These are phyloP conservation scores for Triplophysa rosa DNA, from an alignment of 2,113 vertebrate genomes.

Conservation along the genomic window DNA sequence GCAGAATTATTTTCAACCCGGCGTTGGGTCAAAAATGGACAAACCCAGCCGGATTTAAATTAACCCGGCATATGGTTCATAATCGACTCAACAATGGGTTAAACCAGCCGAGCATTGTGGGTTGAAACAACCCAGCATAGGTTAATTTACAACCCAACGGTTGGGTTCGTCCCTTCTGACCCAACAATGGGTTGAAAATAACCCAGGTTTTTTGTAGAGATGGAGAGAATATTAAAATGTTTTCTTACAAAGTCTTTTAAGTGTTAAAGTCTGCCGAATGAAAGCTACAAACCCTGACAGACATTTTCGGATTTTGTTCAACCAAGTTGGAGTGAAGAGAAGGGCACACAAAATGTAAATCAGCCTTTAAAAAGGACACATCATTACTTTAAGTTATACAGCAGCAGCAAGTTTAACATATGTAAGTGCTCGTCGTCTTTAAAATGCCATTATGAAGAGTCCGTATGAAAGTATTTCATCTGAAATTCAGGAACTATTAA, in stretches of 20 bases:
- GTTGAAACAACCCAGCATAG: too few species aligned
- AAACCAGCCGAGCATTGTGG: too few species aligned
- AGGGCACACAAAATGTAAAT: conserved; percentile 5
- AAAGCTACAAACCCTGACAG: not conserved
- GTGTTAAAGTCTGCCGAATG: not conserved
- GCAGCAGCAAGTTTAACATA: not conserved
- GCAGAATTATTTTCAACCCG: too few species aligned
- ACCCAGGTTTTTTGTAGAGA: too few species aligned
- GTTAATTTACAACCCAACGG: too few species aligned
- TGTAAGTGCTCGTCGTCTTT: not conserved
- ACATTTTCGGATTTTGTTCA: not conserved
- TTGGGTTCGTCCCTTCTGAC: too few species aligned
- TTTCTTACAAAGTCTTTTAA: not conserved
- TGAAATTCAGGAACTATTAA: conserved; percentile 2
- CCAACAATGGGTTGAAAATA: too few species aligned
- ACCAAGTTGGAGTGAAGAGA: not conserved
- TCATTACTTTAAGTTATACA: conserved; percentile 8
- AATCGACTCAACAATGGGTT: too few species aligned
- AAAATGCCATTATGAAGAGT: conserved; percentile 11
- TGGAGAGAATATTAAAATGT: not conserved
- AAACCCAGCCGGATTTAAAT: too few species aligned
- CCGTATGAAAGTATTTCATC: not conserved
- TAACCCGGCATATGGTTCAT: too few species aligned
- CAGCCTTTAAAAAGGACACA: not conserved
- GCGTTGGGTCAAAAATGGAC: too few species aligned